Evolutionary conservation across 2,888 invertebrate species (phyloP).

Genomic region (Nymphalis c-album): DNA sequence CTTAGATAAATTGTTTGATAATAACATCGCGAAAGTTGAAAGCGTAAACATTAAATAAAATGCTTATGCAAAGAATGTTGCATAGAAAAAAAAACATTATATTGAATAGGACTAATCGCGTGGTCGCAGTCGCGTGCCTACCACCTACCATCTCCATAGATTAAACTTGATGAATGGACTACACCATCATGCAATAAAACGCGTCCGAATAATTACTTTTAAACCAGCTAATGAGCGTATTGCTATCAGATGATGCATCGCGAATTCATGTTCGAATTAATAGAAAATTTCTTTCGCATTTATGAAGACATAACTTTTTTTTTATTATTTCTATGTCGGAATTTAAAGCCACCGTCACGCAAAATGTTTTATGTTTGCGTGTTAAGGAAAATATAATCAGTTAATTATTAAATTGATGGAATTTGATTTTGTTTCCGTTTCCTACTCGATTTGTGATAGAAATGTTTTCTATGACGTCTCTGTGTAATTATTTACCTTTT

Average conservation of each 20-base stretch:
- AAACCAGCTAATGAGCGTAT: background rate
- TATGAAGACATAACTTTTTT: background rate
- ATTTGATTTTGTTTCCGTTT: too few relatives aligned
- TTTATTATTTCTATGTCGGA: slow-evolving; percentile 1
- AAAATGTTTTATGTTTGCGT: slow-evolving; percentile 1
- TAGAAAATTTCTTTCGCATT: background rate
- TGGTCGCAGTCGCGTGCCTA: slow-evolving; percentile 20
- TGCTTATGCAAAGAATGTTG: too few relatives aligned
- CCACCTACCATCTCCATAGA: slow-evolving; percentile 12
- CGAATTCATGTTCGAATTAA: background rate
- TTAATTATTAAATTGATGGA: background rate
- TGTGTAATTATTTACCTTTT: too few relatives aligned
- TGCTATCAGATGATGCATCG: background rate
- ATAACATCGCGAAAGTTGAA: too few relatives aligned
- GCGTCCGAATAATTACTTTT: background rate
- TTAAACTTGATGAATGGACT: slow-evolving; percentile 20
- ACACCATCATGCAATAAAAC: slow-evolving; percentile 1
- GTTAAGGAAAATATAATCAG: slow-evolving; percentile 2
- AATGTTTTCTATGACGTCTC: background rate
- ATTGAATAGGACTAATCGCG: slow-evolving; percentile 15
- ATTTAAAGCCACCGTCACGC: slow-evolving; percentile 2
- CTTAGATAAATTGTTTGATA: too few relatives aligned
- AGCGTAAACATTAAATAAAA: too few relatives aligned
- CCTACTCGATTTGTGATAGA: background rate
- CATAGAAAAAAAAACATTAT: background rate